Base-by-base conservation (phyloP, 2,888 invertebrate genomes). In the Philereme vetulata region DNA sequence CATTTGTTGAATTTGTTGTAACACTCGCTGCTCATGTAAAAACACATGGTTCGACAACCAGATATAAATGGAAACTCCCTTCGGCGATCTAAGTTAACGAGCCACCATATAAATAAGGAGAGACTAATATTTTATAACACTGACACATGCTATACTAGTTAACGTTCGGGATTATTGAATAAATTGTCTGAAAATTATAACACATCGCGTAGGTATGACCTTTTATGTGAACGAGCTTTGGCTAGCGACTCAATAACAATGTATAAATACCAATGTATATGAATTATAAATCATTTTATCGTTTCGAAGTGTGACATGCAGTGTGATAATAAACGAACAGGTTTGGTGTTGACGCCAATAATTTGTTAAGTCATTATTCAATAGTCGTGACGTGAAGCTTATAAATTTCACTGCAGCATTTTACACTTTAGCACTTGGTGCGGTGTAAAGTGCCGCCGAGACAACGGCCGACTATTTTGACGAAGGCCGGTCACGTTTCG, bases 401-500 rank as follows among this genome's bases (percentile, higher is more conserved):
- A 88, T 88, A 88, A 86, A 90, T 88, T 21, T 21, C 21, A 88
- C 86, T 82, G 87, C 80, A 84, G 78, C 86, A 80, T 87, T 90
- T 91, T 87, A 92, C 91, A 92, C 90, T 90, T 92, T 92, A 91
- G 90, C 91, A 91, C 92, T 90, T 84, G 83, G 81, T 69, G 75
- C 80, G 85, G 81, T 84, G 85, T 85, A 79, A 86, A 82, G 84
- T 82, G 86, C 90, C 88, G 88, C 85, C 88, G 88, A 91, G 87
- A 90, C 89, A 86, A 88, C 88, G 80, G 85, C 82, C 84, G 86
- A 84, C 90, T 89, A 90, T 91, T 92, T 91, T 90, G 91, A 92
- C 88, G 91, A 88, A 88, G 89, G 86, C 88, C 86, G 88, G 92
- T 92, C 92, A 92, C 92, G 92, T 92, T 92, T 86, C 80, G 84